These are phyloP conservation scores for Polyommatus iphigenia DNA, from an alignment of 2,888 invertebrate genomes.

Conservation along the genomic window DNA sequence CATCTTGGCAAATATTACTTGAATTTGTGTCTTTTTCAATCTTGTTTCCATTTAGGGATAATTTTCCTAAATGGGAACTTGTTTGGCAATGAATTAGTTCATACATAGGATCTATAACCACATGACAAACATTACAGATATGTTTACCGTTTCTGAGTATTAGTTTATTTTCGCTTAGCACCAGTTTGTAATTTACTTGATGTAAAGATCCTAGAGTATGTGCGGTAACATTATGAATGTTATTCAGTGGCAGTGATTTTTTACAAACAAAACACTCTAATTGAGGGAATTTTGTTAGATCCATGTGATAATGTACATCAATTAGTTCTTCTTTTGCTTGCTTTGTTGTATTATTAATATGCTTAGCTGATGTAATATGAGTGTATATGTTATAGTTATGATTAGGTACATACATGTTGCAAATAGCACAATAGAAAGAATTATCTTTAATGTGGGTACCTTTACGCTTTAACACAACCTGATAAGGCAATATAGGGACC, in stretches of 20 bases:
- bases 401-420: constrained; percentile 16
- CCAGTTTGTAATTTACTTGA: neutral
- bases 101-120: neutral
- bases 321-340: neutral
- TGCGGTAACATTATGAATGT: neutral
- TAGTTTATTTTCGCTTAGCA: neutral
- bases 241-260: neutral
- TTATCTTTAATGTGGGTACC: neutral
- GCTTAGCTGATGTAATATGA: neutral
- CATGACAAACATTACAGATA: neutral
- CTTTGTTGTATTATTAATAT: neutral
- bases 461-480: neutral
- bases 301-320: neutral
- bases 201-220: neutral
- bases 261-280: constrained; percentile 12
- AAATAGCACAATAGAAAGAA: constrained; percentile 30
- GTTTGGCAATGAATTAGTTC: constrained; percentile 25
- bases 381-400: neutral
- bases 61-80: constrained; percentile 13
- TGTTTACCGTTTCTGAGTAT: neutral
- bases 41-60: neutral
- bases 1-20: neutral
- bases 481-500: neutral
- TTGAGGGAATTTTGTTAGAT: neutral
- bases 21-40: neutral